Evolutionary conservation across 2,888 invertebrate genomes (phyloP).

Genomic region (Peribatodes rhomboidaria): DNA sequence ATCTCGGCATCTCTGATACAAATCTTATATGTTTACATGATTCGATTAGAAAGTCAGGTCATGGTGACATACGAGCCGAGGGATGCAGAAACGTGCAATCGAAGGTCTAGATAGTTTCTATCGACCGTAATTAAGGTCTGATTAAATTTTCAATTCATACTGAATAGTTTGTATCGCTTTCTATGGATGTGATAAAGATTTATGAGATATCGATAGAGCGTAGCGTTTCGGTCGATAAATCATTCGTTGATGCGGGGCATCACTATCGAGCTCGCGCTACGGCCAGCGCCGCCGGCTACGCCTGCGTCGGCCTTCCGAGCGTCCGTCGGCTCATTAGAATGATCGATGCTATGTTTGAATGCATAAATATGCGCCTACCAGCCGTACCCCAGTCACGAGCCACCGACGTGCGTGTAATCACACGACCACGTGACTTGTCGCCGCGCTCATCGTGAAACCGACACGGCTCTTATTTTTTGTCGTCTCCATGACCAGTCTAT

Average conservation of each 20-base stretch:
- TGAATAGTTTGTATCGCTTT: constrained; percentile 38
- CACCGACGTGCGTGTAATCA: constrained; percentile 62
- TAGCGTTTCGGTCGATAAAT: constrained; percentile 56
- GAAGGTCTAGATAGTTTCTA: constrained; percentile 43
- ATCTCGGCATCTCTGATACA: constrained; percentile 48
- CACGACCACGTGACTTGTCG: constrained; percentile 47
- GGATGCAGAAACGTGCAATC: constrained; percentile 46
- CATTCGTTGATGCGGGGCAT: constrained; percentile 52
- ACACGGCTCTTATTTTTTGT: constrained; percentile 28
- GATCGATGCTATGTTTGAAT: constrained; percentile 83
- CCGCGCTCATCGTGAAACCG: constrained; percentile 29
- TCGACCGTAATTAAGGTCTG: constrained; percentile 46
- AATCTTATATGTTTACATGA: constrained; percentile 51
- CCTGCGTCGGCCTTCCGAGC: constrained; percentile 65
- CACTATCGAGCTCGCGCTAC: constrained; percentile 67
- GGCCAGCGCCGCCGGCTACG: constrained; percentile 57
- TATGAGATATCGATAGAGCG: constrained; percentile 51
- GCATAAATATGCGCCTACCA: constrained; percentile 77
- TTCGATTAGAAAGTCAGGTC: constrained; percentile 50
- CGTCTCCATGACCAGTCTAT: constrained; percentile 26
- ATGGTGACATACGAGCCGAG: constrained; percentile 47
- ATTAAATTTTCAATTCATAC: constrained; percentile 44
- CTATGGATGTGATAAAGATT: constrained; percentile 46
- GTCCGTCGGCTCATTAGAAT: constrained; percentile 79
- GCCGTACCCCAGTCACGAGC: constrained; percentile 71